Base-by-base conservation (phyloP, 2,888 invertebrate genomes). In the Drosophila meridionalis region DNA sequence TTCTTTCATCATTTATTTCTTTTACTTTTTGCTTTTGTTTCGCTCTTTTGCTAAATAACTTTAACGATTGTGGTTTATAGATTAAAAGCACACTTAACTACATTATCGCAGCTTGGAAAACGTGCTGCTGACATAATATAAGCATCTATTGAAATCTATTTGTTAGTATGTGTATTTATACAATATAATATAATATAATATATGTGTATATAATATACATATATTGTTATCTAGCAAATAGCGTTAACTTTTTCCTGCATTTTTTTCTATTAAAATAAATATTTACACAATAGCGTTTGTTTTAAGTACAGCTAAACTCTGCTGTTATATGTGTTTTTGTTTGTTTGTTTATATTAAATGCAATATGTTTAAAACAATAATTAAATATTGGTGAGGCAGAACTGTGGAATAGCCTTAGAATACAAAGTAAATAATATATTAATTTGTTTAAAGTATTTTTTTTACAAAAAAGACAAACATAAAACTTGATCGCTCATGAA, bases 71-170 rank as follows among this genome's bases (percentile, higher is more conserved):
- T 57, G 60, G 20, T 67, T 68, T 50, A 26, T 57, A 59, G 63
- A 67, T 71, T 61, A 66, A 66, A 53, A 61, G 20, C 62, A 63
- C 60, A 56, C 42, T 60, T 63, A 43, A 47, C 63, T 48, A 34
- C 42, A 48, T 38, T 57, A 50, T 38, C 53, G 38, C 30, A 40
- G 6, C 20, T 43, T 30, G 26, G 28, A 1, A 34, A 69, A 65
- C 79, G 76, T 78, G 79, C 74, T 69, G 58, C 30, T 48, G 62
- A 69, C 66, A 79, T 52, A 71, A 58, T 48, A 58, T 38, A 20
- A 50, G n/a, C 45, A 52, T 57, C 32, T 55, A 70, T 47, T 45
- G 47, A 57, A 48, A 66, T 72, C 26, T 56, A 14, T 34, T 32
- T 60, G 42, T 14, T 52, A 50, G 7, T 45, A 5, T 20, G 9